A percentile compares a stretch with the other conserved stretches of the same genome.
Evolutionary conservation across 2,113 vertebrate genomes (phyloP).

Genomic region (Spea multiplicata): DNA sequence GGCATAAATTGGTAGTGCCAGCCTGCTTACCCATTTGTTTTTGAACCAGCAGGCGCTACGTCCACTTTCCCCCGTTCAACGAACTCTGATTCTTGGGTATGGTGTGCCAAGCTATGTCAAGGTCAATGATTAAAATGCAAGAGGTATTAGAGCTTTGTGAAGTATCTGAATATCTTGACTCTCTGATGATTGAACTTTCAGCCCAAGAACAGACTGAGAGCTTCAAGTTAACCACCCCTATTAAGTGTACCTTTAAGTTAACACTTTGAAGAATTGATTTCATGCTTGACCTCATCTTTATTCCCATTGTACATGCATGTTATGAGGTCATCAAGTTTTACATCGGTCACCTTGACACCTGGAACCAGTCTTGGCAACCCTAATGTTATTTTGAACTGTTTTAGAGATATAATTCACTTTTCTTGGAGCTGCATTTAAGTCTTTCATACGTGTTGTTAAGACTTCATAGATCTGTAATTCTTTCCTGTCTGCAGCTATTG

Average conservation of each 20-base stretch:
- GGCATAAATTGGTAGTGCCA: too few species aligned
- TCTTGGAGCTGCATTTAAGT: not conserved
- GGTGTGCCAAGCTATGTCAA: too few species aligned
- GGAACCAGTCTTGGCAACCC: conserved; percentile 2
- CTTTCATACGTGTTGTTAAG: conserved; percentile 1
- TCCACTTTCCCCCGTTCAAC: too few species aligned
- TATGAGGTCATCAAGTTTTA: conserved; percentile 13
- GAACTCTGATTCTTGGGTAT: too few species aligned
- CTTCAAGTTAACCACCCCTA: too few species aligned
- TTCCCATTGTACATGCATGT: not conserved
- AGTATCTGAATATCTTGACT: too few species aligned
- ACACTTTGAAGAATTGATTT: not conserved
- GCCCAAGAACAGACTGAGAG: too few species aligned
- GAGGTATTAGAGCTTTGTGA: too few species aligned
- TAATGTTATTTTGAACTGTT: not conserved
- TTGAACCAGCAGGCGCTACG: too few species aligned
- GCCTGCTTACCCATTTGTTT: too few species aligned
- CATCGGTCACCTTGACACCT: conserved; percentile 17
- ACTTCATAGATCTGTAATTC: conserved; percentile 14
- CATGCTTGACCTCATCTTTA: not conserved
- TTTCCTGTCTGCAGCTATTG: conserved; percentile 44
- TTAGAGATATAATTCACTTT: not conserved
- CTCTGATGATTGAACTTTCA: too few species aligned
- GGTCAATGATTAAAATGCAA: too few species aligned
- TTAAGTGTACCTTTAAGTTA: not conserved